These are phyloP conservation scores for Eupithecia dodoneata DNA, from an alignment of 2,888 invertebrate genomes.

Conservation along the genomic window DNA sequence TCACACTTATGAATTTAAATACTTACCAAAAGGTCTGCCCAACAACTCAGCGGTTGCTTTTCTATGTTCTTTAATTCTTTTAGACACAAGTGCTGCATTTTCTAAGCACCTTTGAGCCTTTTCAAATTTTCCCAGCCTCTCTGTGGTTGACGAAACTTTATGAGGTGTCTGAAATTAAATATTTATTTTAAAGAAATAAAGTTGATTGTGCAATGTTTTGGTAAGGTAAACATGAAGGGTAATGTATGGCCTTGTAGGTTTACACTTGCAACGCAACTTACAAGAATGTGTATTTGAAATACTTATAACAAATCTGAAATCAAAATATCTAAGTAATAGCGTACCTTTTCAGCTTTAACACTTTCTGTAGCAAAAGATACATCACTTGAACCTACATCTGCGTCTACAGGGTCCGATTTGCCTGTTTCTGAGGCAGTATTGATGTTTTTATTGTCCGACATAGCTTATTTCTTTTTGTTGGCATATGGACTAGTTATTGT, in stretches of 20 bases:
- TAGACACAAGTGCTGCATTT: conserved; percentile 81
- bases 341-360: conserved; percentile 72
- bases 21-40: conserved; percentile 75
- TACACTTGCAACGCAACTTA: conserved; percentile 22
- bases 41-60: conserved; percentile 79
- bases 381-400: conserved; percentile 70
- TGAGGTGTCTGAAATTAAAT: conserved; percentile 54
- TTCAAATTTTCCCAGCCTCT: conserved; percentile 77
- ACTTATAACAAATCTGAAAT: conserved; percentile 4
- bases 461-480: conserved; percentile 64
- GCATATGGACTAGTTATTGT: conserved; percentile 63
- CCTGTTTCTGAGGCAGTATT: conserved; percentile 67
- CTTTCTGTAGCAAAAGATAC: conserved; percentile 69
- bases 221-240: conserved; percentile 31
- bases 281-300: neutral
- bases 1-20: neutral
- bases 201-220: neutral
- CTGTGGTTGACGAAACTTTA: conserved; percentile 66
- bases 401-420: conserved; percentile 62
- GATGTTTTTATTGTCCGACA: conserved; percentile 78
- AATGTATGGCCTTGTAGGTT: conserved; percentile 43
- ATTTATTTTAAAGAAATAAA: neutral
- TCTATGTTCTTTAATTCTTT: conserved; percentile 78
- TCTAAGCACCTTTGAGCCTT: conserved; percentile 79
- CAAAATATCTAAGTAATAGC: conserved; percentile 1